A percentile compares a stretch with the other conserved stretches of the same genome.
Evolutionary conservation across 2,888 invertebrate genomes (phyloP).

Genomic region (Rhodophaea formosa): DNA sequence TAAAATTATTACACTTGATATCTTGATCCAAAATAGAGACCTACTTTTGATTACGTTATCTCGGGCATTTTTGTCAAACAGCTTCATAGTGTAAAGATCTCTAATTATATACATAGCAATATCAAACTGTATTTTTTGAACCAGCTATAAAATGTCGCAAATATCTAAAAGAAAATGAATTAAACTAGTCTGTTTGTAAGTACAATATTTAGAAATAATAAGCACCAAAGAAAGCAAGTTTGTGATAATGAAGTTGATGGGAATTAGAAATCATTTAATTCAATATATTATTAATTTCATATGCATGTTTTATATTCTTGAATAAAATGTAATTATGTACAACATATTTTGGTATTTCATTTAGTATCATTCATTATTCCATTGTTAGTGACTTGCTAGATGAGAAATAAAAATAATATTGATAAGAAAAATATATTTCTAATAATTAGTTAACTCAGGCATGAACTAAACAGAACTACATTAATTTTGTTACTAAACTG

Average conservation of each 20-base stretch:
- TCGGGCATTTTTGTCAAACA: neutral
- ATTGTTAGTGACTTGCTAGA: neutral
- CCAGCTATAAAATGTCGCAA: conserved; percentile 14
- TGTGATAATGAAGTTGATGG: conserved; percentile 58
- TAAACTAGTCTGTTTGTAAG: conserved; percentile 44
- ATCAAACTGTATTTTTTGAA: conserved; percentile 18
- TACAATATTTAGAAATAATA: conserved; percentile 49
- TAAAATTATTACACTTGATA: conserved; percentile 30
- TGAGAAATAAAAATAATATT: neutral
- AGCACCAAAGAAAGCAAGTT: conserved; percentile 59
- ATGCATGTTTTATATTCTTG: too few species aligned
- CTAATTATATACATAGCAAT: neutral
- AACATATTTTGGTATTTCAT: neutral
- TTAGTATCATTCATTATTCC: neutral
- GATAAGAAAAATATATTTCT: too few species aligned
- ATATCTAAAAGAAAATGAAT: conserved; percentile 35
- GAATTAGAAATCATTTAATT: neutral
- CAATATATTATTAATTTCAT: neutral
- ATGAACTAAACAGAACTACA: too few species aligned
- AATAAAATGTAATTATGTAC: neutral
- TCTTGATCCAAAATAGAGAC: conserved; percentile 29
- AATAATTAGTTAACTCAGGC: too few species aligned
- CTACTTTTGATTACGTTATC: conserved; percentile 29
- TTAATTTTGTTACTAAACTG: neutral
- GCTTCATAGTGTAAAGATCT: neutral